Base-by-base conservation (phyloP, 2,113 vertebrate species). In the Hyaena hyaena region DNA sequence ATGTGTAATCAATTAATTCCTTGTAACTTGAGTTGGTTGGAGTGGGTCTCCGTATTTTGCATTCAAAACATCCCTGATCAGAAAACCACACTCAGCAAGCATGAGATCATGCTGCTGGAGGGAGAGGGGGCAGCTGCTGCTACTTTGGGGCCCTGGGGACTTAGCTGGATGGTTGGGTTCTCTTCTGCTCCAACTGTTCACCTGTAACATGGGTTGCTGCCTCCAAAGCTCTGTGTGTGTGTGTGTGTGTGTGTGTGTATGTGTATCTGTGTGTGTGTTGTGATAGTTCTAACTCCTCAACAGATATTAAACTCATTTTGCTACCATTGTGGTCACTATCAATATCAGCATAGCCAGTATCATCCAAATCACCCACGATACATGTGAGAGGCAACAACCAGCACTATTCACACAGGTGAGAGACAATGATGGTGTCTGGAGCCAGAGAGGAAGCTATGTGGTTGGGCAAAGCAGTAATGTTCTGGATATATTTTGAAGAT, bases 381-480 rank as follows among this genome's bases (percentile, higher is more conserved):
- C 33, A 21, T 33, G 73, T 31, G 31, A 58, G 48, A 39, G 28
- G 16, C 2, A 7, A 11, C 17, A 4, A 7, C 39, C 73, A 74
- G 21, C 7, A 21, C 26, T 43, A 1, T 39, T 65, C 31, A 5
- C 80, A 17, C 26, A 39, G 31, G 14, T 48, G n/a, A 53, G 24
- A 5, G 5, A 6, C 0, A 28, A 63, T 1, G 15, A 5, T 9
- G 15, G 4, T 9, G 10, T 12, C 4, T 0, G 4, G 33, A 21
- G 10, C 31, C 19, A 0, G 14, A 24, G 4, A 17, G 31, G 2
- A 12, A 2, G 35, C 35, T 3, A 1, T 23, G n/a, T 17, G 1
- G 0, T 24, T 5, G 1, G 53, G 14, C 28, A 23, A 10, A 21
- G 23, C 1, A 4, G 0, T 5, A 6, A 1, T 5, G 0, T 15